Conservation (phyloP, 1,140 invertebrate genomes). For the Magallana gigas region DNA sequence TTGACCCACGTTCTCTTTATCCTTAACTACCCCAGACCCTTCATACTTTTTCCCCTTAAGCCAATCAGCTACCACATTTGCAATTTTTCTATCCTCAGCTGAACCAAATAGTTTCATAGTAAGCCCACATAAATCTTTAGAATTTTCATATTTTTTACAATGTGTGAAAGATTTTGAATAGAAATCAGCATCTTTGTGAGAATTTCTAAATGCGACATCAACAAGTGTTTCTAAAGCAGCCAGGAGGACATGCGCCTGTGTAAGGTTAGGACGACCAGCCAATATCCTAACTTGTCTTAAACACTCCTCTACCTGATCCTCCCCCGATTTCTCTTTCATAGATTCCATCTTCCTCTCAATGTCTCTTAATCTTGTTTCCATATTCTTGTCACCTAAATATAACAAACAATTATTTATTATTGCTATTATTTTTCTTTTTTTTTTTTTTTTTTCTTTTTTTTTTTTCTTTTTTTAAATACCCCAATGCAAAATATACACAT, state of each 20-base stretch:
- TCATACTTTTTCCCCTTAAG: constrained; percentile 46
- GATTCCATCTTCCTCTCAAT: neutral
- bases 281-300: constrained; percentile 45
- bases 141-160: constrained; percentile 26
- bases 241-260: constrained; percentile 35
- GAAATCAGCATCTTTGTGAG: too few species aligned
- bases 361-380: neutral
- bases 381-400: neutral
- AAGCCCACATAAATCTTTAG: constrained; percentile 43
- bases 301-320: constrained; percentile 31
- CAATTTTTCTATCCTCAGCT: constrained; percentile 47
- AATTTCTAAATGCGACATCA: neutral
- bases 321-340: neutral
- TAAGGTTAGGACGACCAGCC: constrained; percentile 36
- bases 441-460: too few species aligned
- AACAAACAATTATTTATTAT: neutral
- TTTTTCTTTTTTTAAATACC: too few species aligned
- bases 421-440: too few species aligned
- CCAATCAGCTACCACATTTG: constrained; percentile 48
- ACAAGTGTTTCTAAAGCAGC: constrained; percentile 49
- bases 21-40: neutral
- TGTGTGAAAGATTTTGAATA: too few species aligned
- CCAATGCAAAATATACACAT: too few species aligned
- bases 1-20: neutral
- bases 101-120: constrained; percentile 48